These are phyloP conservation scores for Rhombomys opimus DNA, from an alignment of 2,113 vertebrate genomes.

Conservation along the genomic window DNA sequence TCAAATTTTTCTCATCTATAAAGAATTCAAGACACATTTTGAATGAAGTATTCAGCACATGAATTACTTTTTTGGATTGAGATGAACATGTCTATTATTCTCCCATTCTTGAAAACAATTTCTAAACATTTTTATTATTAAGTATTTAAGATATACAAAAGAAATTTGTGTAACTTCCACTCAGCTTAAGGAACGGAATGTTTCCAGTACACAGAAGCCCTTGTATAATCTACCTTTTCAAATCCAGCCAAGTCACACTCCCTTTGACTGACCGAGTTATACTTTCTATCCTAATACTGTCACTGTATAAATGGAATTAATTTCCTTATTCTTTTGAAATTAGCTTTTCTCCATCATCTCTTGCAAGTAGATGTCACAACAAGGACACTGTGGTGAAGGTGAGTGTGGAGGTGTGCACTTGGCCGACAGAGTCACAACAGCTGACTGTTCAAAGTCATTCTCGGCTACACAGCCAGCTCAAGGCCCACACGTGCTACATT, in stretches of 20 bases:
- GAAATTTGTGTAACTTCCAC: background rate
- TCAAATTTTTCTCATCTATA: conserved; percentile 16
- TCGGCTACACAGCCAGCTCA: background rate
- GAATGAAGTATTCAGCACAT: conserved; percentile 50
- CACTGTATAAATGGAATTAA: conserved; percentile 3
- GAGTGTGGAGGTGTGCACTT: background rate
- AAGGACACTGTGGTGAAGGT: background rate
- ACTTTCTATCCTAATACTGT: conserved; percentile 15
- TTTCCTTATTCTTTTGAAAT: background rate
- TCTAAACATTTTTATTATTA: conserved; percentile 38
- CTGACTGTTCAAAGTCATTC: background rate
- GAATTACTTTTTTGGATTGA: conserved; percentile 57
- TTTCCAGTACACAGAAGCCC: background rate
- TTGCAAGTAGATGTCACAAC: background rate
- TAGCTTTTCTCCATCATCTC: conserved; percentile 36
- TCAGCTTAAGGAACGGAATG: background rate
- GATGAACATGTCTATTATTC: conserved; percentile 61
- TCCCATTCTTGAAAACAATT: conserved; percentile 65
- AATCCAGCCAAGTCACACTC: background rate
- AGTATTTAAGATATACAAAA: conserved; percentile 40
- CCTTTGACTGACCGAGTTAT: background rate
- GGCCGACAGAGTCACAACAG: background rate
- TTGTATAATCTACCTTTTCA: background rate
- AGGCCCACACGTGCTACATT: background rate
- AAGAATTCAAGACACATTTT: conserved; percentile 58